Conservation (phyloP, 2,113 vertebrate species). For the Erythrolamprus reginae region DNA sequence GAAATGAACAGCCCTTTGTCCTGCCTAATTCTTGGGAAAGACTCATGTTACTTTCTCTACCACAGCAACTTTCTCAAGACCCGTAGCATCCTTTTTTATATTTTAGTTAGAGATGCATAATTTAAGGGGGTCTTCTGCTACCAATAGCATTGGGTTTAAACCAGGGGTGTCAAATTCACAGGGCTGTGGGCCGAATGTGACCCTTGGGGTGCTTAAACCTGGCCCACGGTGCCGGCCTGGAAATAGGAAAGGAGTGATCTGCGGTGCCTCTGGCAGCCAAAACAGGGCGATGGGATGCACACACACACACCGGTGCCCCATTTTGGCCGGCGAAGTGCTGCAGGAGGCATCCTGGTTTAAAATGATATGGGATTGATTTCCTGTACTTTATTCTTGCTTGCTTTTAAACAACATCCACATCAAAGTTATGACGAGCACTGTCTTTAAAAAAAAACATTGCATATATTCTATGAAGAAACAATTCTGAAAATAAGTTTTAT, state of each 20-base stretch:
- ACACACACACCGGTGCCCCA: accelerated
- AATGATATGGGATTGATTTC: background rate
- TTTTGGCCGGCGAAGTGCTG: too few relatives aligned
- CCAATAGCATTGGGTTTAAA: background rate
- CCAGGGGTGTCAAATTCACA: too few relatives aligned
- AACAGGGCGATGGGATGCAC: too few relatives aligned
- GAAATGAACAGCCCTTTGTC: background rate
- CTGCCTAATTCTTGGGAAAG: background rate
- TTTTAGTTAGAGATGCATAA: background rate
- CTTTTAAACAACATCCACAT: background rate
- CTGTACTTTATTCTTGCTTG: background rate
- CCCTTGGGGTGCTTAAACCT: too few relatives aligned
- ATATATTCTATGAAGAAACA: background rate
- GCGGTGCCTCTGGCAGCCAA: too few relatives aligned
- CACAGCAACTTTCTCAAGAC: background rate
- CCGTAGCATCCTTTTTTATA: background rate
- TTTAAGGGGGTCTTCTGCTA: background rate
- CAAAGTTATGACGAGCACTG: background rate
- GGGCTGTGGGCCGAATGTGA: too few relatives aligned
- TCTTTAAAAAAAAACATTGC: background rate
- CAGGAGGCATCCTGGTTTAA: background rate
- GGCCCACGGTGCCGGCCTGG: too few relatives aligned
- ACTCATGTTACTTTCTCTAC: background rate
- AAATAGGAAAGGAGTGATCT: too few relatives aligned
- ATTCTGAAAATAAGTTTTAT: background rate